These are phyloP conservation scores for Nemopilema nomurai DNA, from an alignment of 30 jellyfish, hydroid and myxozoan species.

Conservation along the genomic window DNA sequence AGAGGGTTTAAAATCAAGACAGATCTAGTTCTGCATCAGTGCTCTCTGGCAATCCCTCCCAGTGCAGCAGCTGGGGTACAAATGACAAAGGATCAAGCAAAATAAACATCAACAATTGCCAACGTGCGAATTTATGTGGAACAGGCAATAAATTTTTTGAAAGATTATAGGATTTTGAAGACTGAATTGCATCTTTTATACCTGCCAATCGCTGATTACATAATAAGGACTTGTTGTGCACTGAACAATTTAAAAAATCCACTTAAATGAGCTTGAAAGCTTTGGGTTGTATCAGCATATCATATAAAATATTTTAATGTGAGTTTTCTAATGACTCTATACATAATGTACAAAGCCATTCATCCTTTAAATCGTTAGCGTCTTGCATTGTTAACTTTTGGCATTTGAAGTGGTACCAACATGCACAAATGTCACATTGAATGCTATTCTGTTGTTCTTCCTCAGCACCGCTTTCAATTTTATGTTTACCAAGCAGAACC, in stretches of 20 bases:
- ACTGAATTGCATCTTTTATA: not conserved
- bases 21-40: constrained; percentile 30
- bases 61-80: constrained; percentile 53
- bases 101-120: constrained; percentile 40
- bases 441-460: not conserved
- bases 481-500: constrained; percentile 15
- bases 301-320: not conserved
- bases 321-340: not conserved
- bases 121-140: constrained; percentile 65
- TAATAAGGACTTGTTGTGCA: not conserved
- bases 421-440: constrained; percentile 22
- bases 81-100: constrained; percentile 37
- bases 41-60: constrained; percentile 66
- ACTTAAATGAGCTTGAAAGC: not conserved
- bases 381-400: constrained; percentile 6
- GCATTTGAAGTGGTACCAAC: constrained; percentile 52
- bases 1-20: constrained; percentile 69
- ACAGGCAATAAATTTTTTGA: constrained; percentile 43
- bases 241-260: not conserved
- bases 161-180: constrained; percentile 25
- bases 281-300: not conserved
- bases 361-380: not conserved
- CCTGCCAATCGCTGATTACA: not conserved
- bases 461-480: constrained; percentile 25
- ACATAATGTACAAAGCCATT: constrained; percentile 28